A percentile compares a stretch with the other conserved stretches of the same genome.
Conservation (phyloP, 2,113 vertebrate species). For the Heterotis niloticus region DNA sequence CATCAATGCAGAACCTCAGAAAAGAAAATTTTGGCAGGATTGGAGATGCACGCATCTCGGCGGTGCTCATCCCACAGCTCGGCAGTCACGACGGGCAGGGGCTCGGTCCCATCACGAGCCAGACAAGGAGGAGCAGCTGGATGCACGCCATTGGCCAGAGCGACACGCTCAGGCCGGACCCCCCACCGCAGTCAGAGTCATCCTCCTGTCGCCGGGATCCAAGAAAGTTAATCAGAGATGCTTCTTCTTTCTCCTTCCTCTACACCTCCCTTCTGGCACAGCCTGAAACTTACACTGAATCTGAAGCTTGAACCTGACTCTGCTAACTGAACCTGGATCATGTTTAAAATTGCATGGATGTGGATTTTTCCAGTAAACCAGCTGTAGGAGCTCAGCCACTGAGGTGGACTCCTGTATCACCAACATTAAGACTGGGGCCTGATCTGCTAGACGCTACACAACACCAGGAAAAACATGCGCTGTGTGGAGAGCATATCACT, state of each 20-base stretch:
- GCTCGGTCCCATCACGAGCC: constrained; percentile 77
- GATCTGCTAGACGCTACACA: constrained; percentile 40
- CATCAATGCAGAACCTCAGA: constrained; percentile 23
- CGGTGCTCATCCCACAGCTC: constrained; percentile 39
- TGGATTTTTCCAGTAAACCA: not conserved
- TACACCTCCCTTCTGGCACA: not conserved
- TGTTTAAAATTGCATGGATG: not conserved
- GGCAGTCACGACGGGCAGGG: constrained; percentile 76
- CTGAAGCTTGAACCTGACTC: not conserved
- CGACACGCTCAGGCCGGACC: constrained; percentile 78
- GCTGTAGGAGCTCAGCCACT: too few relatives aligned
- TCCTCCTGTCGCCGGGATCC: constrained; percentile 71
- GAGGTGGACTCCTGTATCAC: too few relatives aligned
- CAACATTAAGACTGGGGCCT: too few relatives aligned
- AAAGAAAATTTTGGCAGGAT: constrained; percentile 59
- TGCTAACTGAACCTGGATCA: not conserved
- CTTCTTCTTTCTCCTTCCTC: not conserved
- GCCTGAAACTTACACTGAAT: not conserved
- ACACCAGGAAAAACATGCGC: constrained; percentile 56
- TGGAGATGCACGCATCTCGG: constrained; percentile 49
- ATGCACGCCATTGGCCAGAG: constrained; percentile 73
- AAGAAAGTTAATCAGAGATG: constrained; percentile 3
- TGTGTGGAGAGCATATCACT: constrained; percentile 36
- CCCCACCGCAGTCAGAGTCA: constrained; percentile 82
- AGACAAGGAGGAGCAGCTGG: constrained; percentile 75